Percentiles rank a stretch among this genome's conserved stretches.
Evolutionary conservation across 2,888 invertebrate genomes (phyloP).

Genomic region (Aproaerema taeniolella): DNA sequence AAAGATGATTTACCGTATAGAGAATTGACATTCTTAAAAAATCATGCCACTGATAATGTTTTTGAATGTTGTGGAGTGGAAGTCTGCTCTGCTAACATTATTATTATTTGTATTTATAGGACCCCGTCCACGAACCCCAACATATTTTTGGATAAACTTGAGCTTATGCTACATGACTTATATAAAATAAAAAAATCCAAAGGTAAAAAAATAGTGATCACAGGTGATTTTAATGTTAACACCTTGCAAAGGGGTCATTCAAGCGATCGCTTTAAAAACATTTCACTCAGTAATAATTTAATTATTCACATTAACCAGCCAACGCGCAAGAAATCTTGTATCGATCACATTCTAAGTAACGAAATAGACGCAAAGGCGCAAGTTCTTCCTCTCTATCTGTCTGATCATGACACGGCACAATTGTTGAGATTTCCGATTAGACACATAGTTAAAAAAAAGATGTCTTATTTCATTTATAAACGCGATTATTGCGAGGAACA

Average conservation of each 20-base stretch:
- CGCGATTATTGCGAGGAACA: no score
- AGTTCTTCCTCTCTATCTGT: no score
- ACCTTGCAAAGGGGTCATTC: not conserved
- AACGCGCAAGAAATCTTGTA: no score
- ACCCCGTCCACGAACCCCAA: not conserved
- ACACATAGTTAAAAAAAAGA: no score
- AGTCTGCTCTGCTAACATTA: not conserved
- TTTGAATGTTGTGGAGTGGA: constrained; percentile 7
- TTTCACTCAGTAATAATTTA: not conserved
- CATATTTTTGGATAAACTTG: not conserved
- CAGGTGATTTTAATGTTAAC: not conserved
- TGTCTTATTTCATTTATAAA: no score
- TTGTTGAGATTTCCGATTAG: no score
- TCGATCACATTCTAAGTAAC: no score
- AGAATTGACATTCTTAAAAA: not conserved
- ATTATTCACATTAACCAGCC: not conserved
- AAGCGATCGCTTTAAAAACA: not conserved
- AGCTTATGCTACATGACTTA: not conserved
- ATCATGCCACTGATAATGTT: not conserved
- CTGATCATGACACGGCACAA: no score
- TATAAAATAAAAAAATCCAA: not conserved
- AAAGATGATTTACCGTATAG: not conserved
- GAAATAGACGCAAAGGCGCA: no score
- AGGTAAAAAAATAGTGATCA: not conserved
- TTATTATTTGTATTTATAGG: constrained; percentile 3